A percentile compares a stretch with the other conserved stretches of the same genome.
Evolutionary conservation across 2,797 vertebrate species (phyloP).

Genomic region (Hyperoplus immaculatus): DNA sequence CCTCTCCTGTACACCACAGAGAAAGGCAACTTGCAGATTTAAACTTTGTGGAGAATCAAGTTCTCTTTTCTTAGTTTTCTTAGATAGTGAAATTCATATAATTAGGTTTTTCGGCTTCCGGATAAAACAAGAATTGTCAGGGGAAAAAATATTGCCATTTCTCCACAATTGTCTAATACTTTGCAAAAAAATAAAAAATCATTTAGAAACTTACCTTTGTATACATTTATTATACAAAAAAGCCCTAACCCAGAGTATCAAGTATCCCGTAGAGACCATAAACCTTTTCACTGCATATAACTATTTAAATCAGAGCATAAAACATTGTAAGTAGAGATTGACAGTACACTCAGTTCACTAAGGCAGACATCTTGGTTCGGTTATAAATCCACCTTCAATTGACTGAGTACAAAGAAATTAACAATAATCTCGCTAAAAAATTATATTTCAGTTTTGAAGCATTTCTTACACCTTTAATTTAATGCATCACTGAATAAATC

Average conservation of each 20-base stretch:
- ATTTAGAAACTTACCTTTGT: too few species aligned
- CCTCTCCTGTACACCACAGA: conserved; percentile 47
- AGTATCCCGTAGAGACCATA: too few species aligned
- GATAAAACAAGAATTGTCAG: background rate
- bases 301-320: conserved; percentile 37
- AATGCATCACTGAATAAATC: background rate
- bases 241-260: too few species aligned
- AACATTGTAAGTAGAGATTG: conserved; percentile 50
- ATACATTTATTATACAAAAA: too few species aligned
- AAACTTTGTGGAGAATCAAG: background rate
- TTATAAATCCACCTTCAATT: conserved; percentile 44
- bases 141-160: too few species aligned
- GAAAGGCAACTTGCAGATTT: background rate
- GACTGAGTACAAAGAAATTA: background rate
- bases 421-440: conserved; percentile 80
- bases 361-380: conserved; percentile 53
- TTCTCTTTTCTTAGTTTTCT: background rate
- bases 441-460: background rate
- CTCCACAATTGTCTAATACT: too few species aligned
- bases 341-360: conserved; percentile 65
- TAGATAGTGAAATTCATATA: background rate
- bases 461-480: conserved; percentile 26
- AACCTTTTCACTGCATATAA: too few species aligned
- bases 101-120: background rate
- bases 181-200: too few species aligned